A percentile compares a stretch with the other conserved stretches of the same genome.
Conservation (phyloP, 2,797 vertebrate genomes). For the Nyctalus aviator region DNA sequence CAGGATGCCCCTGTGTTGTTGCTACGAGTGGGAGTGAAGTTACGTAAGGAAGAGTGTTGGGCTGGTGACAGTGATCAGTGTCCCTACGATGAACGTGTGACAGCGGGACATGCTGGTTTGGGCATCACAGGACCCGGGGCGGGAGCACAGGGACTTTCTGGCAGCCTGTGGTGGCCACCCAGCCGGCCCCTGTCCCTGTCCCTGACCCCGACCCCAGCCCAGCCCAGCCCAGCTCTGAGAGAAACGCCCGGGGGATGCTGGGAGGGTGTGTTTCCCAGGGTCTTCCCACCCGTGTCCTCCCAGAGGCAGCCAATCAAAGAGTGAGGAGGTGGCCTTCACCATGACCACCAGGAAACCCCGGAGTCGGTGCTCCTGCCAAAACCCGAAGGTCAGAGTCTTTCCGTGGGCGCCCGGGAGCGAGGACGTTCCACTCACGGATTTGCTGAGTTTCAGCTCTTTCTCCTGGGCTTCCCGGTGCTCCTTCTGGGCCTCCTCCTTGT, state of each 20-base stretch:
- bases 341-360: no score
- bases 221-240: background rate
- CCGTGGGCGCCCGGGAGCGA: fast-evolving
- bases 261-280: background rate
- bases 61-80: fast-evolving
- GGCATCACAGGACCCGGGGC: background rate
- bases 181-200: background rate
- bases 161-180: background rate
- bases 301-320: background rate
- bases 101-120: background rate
- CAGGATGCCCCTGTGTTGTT: background rate
- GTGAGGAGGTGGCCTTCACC: background rate
- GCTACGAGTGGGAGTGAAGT: background rate
- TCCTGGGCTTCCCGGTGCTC: conserved; percentile 72
- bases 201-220: background rate
- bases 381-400: background rate
- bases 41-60: no score
- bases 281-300: background rate
- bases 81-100: background rate
- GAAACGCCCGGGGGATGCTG: background rate
- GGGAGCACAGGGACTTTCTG: background rate
- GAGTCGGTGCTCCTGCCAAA: background rate
- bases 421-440: conserved; percentile 79
- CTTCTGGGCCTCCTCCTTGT: conserved; percentile 39
- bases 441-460: conserved; percentile 80